A percentile compares a stretch with the other conserved stretches of the same genome.
Evolutionary conservation across 2,888 invertebrate genomes (phyloP).

Genomic region (Sinopyrophorus schimmeli): DNA sequence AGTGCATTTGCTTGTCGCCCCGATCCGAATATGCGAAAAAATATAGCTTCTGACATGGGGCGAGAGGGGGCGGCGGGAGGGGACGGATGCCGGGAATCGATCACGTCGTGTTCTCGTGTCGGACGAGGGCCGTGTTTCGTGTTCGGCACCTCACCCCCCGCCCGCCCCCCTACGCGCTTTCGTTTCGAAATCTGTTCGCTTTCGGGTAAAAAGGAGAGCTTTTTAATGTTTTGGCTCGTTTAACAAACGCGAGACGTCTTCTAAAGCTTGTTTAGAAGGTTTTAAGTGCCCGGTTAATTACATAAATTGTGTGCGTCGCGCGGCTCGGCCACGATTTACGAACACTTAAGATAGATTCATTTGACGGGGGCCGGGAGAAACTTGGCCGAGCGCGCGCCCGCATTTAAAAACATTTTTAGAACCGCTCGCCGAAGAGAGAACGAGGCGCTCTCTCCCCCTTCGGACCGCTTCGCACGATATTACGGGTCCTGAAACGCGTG

Average conservation of each 20-base stretch:
- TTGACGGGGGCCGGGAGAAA: neutral
- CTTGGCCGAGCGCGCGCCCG: no score
- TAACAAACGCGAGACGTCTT: conserved; percentile 14
- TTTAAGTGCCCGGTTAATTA: conserved; percentile 8
- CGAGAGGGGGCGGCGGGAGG: no score
- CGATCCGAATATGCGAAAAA: conserved; percentile 52
- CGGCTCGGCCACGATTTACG: neutral
- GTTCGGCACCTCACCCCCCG: conserved; percentile 28
- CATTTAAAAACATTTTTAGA: no score
- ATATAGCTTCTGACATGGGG: conserved; percentile 53
- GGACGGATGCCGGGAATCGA: conserved; percentile 55
- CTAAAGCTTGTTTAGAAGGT: neutral
- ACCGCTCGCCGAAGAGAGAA: no score
- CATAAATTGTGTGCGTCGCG: neutral
- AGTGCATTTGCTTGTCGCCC: conserved; percentile 57
- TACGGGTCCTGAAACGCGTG: no score
- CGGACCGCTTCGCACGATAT: no score
- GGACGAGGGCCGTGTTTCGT: conserved; percentile 46
- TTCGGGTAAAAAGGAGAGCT: conserved; percentile 15
- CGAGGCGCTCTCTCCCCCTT: no score
- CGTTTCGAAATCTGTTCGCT: conserved; percentile 28
- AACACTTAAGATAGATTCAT: neutral
- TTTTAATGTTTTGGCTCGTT: conserved; percentile 19
- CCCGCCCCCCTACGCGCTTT: conserved; percentile 22
- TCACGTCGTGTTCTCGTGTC: conserved; percentile 48